Base-by-base conservation (phyloP, 2,797 vertebrate genomes). In the Acanthurus lineatus region DNA sequence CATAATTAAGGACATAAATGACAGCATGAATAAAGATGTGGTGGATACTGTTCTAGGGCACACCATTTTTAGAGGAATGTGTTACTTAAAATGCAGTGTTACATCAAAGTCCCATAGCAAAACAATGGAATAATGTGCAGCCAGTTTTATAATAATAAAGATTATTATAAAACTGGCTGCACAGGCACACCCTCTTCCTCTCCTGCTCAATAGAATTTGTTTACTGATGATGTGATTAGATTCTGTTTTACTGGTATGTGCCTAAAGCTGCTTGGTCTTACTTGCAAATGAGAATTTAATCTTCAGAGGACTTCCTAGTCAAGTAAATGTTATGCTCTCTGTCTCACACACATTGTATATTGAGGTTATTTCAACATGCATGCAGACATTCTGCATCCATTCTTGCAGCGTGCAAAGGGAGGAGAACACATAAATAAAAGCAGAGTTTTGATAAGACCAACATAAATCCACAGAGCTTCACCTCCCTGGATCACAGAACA, bases 1-100 rank as follows among this genome's bases (percentile, higher is more conserved):
- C 89, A 95, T 96, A 60, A 95, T 97, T 93, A 94, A 0, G 17
- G 12, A 62, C 54, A 68, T 47, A 15, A 68, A 44, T 38, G 56
- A 76, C 65, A 69, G 19, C 28, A 59, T 56, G 12, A 68, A 63
- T 44, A 54, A 44, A 60, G 48, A 38, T 45, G 19, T 45, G 19
- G 14, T 64, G 5, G 49, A 14, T 52, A 51, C 15, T 35, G 67
- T 49, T 12, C 53, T 47, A 6, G 0, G 32, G 35, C 28, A 28
- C 8, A 9, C 1, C 1, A 6, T 58, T 42, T 67, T 56, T 52
- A 19, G 0, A 62, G 60, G 44, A 56, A 40, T 44, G 17, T 40
- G 0, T 56, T 48, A 7, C 14, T 45, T 57, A 17, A 56, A 71
- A 69, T 47, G 25, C 1, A 59, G n/a, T 14, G 6, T 56, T 56